Evolutionary conservation across 2,797 vertebrate genomes (phyloP), one percentile per base, ranked within the genome.

Genomic region (Onychomys arenicola): DNA sequence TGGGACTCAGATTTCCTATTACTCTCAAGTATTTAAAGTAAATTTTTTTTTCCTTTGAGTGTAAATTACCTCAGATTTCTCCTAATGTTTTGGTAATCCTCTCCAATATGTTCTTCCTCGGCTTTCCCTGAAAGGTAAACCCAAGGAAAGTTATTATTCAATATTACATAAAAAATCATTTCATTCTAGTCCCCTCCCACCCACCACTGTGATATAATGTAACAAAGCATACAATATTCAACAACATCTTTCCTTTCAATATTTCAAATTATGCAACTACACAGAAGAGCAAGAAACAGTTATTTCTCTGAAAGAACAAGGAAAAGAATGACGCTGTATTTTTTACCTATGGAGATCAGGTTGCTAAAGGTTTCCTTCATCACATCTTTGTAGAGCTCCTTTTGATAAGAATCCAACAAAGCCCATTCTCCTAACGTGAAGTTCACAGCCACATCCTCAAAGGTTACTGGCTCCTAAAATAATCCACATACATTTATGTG

Each of bases 401-500:
- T 91, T 46, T 83, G 90, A 34, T 71, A 82, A 61, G 90, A 82
- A 73, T 73, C 80, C 80, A 81, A 27, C 76, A 90, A 6, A 81
- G 89, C 76, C 89, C 89, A 90, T 27, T 90, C 76, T 63, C 73
- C 89, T 80, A 80, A 12, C 63, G 89, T 81, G 89, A 91, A 91
- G 63, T 91, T 81, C 77, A 81, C 77, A 34, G 89, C 63, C 81
- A 85, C 49, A 63, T 40, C 96, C 96, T 91, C 97, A 97, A 98
- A 67, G 97, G 97, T 1, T 97, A 97, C 0, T 97, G 97, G 9
- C 94, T 97, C 91, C 98, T 89, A 27, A n/a, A 89, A 81, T 8
- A 37, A 61, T 10, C 40, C 40, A 61, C 14, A 75, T 29, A 80
- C 4, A 59, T 82, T 82, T 46, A 69, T 29, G 75, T 34, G 29